These are phyloP conservation scores for Agonopterix heracliana DNA, from an alignment of 2,888 invertebrate species.

Conservation along the genomic window DNA sequence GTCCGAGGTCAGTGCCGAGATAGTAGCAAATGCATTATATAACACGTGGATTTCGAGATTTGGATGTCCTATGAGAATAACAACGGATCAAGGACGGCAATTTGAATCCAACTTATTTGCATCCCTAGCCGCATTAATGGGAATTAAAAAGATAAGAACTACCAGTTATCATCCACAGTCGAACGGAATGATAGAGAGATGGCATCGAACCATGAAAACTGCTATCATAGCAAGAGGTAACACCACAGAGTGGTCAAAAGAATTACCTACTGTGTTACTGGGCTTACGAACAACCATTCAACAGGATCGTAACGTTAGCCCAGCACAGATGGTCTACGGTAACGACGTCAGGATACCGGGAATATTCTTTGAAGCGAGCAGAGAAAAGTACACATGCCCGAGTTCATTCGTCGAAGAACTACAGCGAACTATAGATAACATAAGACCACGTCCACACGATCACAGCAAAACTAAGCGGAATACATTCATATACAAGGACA, in stretches of 20 bases:
- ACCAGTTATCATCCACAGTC: slow-evolving; percentile 7
- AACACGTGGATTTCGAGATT: slow-evolving; percentile 8
- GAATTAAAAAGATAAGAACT: slow-evolving; percentile 4
- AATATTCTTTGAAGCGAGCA: neutral
- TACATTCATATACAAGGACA: too few species aligned
- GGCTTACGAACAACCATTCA: neutral
- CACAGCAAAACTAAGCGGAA: too few species aligned
- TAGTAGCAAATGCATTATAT: neutral
- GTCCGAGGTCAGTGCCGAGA: slow-evolving; percentile 3
- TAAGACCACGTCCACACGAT: too few species aligned
- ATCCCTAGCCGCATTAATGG: slow-evolving; percentile 15
- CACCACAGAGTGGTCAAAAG: neutral
- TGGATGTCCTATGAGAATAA: slow-evolving; percentile 18
- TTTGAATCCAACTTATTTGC: slow-evolving; percentile 28
- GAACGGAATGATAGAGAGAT: slow-evolving; percentile 7
- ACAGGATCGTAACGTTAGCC: neutral
- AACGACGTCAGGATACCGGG: slow-evolving; percentile 2
- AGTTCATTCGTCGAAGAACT: too few species aligned
- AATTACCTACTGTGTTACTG: slow-evolving; percentile 2
- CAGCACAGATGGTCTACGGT: slow-evolving; percentile 5
- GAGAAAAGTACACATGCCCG: too few species aligned
- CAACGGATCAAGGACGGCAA: slow-evolving; percentile 35
- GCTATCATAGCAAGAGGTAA: slow-evolving; percentile 4
- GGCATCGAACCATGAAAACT: slow-evolving; percentile 6
- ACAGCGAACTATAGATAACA: too few species aligned